These are phyloP conservation scores for Anoplopoma fimbria DNA, from an alignment of 2,113 vertebrate species.

Conservation along the genomic window DNA sequence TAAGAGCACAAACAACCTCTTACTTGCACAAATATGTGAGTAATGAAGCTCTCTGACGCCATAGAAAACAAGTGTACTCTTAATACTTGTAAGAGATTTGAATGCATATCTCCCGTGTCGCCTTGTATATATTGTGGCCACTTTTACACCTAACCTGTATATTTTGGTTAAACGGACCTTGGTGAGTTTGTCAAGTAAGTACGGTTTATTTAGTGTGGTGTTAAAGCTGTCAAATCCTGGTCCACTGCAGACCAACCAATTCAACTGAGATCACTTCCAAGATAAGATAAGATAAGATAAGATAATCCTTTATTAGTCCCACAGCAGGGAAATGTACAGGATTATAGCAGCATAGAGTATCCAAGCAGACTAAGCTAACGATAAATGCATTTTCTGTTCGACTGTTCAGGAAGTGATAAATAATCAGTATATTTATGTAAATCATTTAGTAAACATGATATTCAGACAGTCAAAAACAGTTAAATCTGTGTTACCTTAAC, in stretches of 20 bases:
- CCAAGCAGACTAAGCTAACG: neutral
- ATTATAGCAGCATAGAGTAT: no score
- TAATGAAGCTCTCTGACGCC: neutral
- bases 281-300: no score
- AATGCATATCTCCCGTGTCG: neutral
- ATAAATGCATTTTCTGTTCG: neutral
- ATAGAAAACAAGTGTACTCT: neutral
- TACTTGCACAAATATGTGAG: constrained; percentile 4
- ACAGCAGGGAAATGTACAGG: no score
- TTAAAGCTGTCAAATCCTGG: neutral
- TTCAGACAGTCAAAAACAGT: neutral
- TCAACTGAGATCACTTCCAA: neutral
- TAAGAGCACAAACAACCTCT: neutral
- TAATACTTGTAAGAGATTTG: neutral
- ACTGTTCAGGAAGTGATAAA: neutral
- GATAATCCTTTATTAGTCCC: no score
- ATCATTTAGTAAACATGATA: neutral
- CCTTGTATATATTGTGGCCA: neutral
- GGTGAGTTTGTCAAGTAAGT: no score
- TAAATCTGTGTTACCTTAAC: neutral
- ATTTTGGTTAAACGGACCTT: neutral
- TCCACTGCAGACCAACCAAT: neutral
- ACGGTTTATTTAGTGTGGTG: neutral
- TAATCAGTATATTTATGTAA: neutral
- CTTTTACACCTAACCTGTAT: neutral